Conservation (phyloP, 2,113 vertebrate species). For the Trematomus loennbergii region DNA sequence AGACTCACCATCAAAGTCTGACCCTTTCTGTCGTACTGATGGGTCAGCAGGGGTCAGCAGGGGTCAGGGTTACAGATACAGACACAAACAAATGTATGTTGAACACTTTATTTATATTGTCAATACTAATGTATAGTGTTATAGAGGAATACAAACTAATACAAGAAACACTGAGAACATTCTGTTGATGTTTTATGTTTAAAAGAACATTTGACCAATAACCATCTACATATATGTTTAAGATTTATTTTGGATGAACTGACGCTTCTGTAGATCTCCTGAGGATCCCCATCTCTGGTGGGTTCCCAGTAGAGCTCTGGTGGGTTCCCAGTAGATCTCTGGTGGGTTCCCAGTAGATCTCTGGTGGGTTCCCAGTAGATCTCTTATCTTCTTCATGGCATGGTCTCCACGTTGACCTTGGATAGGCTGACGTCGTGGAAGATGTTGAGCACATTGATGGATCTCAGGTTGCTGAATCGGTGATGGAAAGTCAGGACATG, state of each 20-base stretch:
- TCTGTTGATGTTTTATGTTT: background rate
- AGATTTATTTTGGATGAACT: background rate
- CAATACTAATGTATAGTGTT: background rate
- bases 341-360: background rate
- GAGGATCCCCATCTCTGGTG: background rate
- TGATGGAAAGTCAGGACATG: constrained; percentile 54
- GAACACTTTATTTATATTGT: constrained; percentile 28
- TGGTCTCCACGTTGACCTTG: background rate
- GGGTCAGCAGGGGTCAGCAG: too few relatives aligned
- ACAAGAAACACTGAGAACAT: background rate
- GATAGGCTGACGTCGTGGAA: constrained; percentile 45
- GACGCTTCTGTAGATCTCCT: background rate
- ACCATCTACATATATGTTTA: too few relatives aligned
- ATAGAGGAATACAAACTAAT: background rate
- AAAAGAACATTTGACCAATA: background rate
- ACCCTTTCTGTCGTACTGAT: background rate
- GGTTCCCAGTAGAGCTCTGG: too few relatives aligned
- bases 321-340: background rate
- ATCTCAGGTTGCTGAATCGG: constrained; percentile 25
- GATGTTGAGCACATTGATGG: constrained; percentile 30
- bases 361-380: too few relatives aligned
- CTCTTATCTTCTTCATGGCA: constrained; percentile 2
- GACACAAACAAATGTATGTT: constrained; percentile 17
- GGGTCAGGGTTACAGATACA: background rate
- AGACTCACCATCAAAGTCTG: background rate